A percentile compares a stretch with the other conserved stretches of the same genome.
These are phyloP conservation scores for Zaprionus ornatus DNA, from an alignment of 1,140 invertebrate genomes.

Conservation along the genomic window DNA sequence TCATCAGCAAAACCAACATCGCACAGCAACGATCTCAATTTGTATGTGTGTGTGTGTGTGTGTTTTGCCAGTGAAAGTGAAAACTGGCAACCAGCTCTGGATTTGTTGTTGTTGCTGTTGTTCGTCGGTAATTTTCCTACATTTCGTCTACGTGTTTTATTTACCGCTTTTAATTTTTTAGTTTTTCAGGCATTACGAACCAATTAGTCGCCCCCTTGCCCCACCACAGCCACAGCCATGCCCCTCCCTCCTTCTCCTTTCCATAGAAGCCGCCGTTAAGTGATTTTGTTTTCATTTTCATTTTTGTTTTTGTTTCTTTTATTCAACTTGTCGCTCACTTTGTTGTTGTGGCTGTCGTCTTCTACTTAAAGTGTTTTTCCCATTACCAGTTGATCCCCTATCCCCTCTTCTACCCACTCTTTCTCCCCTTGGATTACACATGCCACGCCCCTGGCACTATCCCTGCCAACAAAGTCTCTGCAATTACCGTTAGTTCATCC, in stretches of 20 bases:
- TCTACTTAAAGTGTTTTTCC: slow-evolving; percentile 20
- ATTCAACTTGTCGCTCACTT: slow-evolving; percentile 52
- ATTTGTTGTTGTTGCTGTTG: slow-evolving; percentile 41
- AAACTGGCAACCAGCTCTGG: slow-evolving; percentile 41
- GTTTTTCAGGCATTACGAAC: slow-evolving; percentile 38
- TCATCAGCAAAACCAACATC: too few species aligned
- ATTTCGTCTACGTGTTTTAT: slow-evolving; percentile 35
- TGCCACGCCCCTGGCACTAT: background rate
- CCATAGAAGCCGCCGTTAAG: slow-evolving; percentile 36
- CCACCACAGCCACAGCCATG: background rate
- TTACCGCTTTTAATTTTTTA: slow-evolving; percentile 10
- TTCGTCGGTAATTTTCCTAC: slow-evolving; percentile 66
- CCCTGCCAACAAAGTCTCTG: background rate
- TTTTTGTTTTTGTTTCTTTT: slow-evolving; percentile 51
- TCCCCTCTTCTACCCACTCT: background rate
- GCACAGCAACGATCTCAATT: too few species aligned
- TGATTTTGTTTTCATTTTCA: slow-evolving; percentile 70
- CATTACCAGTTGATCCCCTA: background rate
- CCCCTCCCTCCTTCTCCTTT: background rate
- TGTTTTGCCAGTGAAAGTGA: slow-evolving; percentile 65
- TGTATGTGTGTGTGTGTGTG: slow-evolving; percentile 43
- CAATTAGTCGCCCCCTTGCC: slow-evolving; percentile 13
- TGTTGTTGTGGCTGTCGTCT: slow-evolving; percentile 7
- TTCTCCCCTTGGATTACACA: background rate
- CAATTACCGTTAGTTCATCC: slow-evolving; percentile 28